Conservation (phyloP, 2,888 invertebrate species). For the Limenitis camilla region DNA sequence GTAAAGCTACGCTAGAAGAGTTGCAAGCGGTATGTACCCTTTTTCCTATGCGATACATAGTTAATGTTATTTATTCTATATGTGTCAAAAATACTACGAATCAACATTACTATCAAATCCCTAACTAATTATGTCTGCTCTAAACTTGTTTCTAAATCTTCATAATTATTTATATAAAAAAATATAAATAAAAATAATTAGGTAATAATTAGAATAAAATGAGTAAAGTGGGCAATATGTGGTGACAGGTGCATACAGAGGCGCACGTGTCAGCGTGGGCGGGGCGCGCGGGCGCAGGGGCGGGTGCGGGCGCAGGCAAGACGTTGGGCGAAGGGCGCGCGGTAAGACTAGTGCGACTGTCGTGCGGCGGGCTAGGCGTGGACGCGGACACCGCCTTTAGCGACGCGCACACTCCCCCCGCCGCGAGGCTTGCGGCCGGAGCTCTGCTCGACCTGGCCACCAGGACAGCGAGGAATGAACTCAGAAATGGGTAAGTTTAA, state of each 20-base stretch:
- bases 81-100: too few relatives aligned
- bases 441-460: conserved; percentile 95
- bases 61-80: too few relatives aligned
- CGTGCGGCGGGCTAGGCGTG: conserved; percentile 98
- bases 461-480: conserved; percentile 63
- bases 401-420: conserved; percentile 84
- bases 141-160: too few relatives aligned
- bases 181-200: too few relatives aligned
- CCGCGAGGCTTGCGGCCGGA: conserved; percentile 95
- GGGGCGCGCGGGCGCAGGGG: conserved; percentile 74
- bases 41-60: conserved; percentile 80
- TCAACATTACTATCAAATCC: too few relatives aligned
- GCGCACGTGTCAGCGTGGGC: conserved; percentile 93
- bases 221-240: too few relatives aligned
- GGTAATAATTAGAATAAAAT: too few relatives aligned
- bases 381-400: conserved; percentile 99
- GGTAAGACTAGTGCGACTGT: conserved; percentile 89
- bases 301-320: conserved; percentile 70
- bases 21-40: conserved; percentile 78
- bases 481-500: conserved; percentile 48
- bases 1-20: conserved; percentile 95
- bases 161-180: too few relatives aligned
- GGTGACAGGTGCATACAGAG: conserved; percentile 84
- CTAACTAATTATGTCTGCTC: conserved; percentile 65
- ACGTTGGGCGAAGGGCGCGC: conserved; percentile 75